Conservation (phyloP, 2,113 vertebrate species). For the Prionailurus bengalensis region DNA sequence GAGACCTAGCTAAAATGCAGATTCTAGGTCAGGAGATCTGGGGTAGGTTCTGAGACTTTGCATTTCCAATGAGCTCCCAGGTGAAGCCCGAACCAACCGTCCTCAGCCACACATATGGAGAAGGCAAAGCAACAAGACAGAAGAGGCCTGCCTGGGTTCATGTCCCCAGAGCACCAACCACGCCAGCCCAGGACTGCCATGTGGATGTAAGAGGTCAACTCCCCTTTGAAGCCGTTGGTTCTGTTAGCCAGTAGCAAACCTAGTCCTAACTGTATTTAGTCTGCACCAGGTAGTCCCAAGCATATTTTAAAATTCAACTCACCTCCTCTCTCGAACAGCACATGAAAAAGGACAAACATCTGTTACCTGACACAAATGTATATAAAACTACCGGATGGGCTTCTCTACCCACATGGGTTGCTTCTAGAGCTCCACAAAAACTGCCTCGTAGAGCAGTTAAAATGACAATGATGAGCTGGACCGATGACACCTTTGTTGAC, state of each 20-base stretch:
- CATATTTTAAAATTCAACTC: neutral
- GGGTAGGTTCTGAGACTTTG: neutral
- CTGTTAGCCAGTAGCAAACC: neutral
- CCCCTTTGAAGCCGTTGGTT: fast-evolving
- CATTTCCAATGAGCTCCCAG: neutral
- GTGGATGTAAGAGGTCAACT: neutral
- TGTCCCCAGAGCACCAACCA: fast-evolving
- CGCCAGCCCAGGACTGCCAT: neutral
- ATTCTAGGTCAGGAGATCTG: neutral
- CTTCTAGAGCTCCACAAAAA: neutral
- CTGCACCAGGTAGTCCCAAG: neutral
- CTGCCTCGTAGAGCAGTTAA: neutral
- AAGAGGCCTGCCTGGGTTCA: neutral
- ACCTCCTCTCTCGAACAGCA: neutral
- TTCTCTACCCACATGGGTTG: neutral
- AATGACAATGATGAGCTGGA: neutral
- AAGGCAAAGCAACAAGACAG: neutral
- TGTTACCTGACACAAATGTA: neutral
- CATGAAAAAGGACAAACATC: neutral
- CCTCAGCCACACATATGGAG: neutral
- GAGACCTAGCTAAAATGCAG: neutral
- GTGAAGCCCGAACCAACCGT: neutral
- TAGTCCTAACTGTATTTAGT: neutral
- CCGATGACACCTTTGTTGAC: neutral
- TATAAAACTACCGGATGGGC: fast-evolving